Base-by-base conservation (phyloP, 2,797 vertebrate genomes). In the Periophthalmus magnuspinnatus region DNA sequence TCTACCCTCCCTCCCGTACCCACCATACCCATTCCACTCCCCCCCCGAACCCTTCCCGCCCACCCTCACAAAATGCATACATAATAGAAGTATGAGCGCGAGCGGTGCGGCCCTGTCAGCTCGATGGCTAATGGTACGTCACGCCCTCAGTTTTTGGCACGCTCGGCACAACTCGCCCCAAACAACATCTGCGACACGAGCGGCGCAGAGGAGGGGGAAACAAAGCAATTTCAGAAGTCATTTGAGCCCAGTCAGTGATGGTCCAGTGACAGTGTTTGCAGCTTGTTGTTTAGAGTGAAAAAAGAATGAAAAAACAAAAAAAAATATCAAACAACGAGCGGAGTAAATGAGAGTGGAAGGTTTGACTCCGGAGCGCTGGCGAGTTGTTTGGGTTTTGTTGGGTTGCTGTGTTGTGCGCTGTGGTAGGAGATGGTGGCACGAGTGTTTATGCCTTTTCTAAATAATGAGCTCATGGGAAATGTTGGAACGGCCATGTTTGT, bases 131-230 rank as follows among this genome's bases (percentile, higher is more conserved):
- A 90, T 89, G 87, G 87, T 64, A 66, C 74, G 78, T 85, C 83
- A 81, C 67, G 76, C 85, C 83, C 75, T 79, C 84, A n/a, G 58
- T 83, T 84, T 45, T 50, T 82, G 89, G 81, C 80, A 72, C 33
- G 68, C 58, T 14, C 80, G 86, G 68, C 52, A 74, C 58, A 59
- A 19, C 79, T 74, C 79, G 50, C 60, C 13, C 76, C 79, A 81
- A 86, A 89, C 85, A 90, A 89, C 88, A 87, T 84, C 87, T 86
- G 86, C 80, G 85, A 90, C 88, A 82, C 75, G 86, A 78, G 84
- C 78, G 89, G 89, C 55, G 76, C 81, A 70, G 55, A 84, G 81
- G 36, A 81, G 76, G 65, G 28, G 82, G 85, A 84, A 87, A 88
- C 85, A 77, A 88, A 87, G 85, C 88, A 84, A 86, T 90, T 90